Base-by-base conservation (phyloP, 2,797 vertebrate species). In the Rallus crepitans region DNA sequence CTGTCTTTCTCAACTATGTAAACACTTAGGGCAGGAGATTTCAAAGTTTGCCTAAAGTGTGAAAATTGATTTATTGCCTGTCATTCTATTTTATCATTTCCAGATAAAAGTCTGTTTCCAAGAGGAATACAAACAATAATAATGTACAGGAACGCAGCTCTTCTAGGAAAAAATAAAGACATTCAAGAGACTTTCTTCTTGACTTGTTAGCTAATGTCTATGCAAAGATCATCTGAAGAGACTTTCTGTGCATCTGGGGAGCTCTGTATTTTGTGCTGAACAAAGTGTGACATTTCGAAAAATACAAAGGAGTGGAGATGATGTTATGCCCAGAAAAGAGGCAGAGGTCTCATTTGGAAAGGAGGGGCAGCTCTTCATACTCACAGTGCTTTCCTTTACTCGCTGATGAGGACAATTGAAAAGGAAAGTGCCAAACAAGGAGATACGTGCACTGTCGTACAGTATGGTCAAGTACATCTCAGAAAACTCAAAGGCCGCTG, bases 341-440 rank as follows among this genome's bases (percentile, higher is more conserved):
- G 35, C 56, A 57, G 55, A 28, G 69, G 57, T 57, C 12, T 12
- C 21, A 37, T 9, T 9, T 30, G 31, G 56, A 31, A 68, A 56
- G 59, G 2, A 42, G 57, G 11, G 6, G 39, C 14, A 35, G 23
- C 15, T 7, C 35, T 50, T 39, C 0, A 17, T 50, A 84, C 98
- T 98, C 93, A 99, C 99, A 83, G 98, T 98, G 98, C 99, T 99
- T 71, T 99, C 98, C 96, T 99, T 98, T 17, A 98, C 97, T 4
- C 98, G 98, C 96, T 99, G 99, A 89, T 98, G 98, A 6, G 99
- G 98, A 53, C 98, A 99, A 95, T 99, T 99, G 97, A 99, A 99
- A 66, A 99, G 98, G 95, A 99, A 99, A 85, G 99, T 99, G 97
- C 99, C 99, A 20, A 99, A 99, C 71, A 99, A 93, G 0, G 99